These are phyloP conservation scores for Tetranychus urticae DNA, from an alignment of 1,140 invertebrate species.

Conservation along the genomic window DNA sequence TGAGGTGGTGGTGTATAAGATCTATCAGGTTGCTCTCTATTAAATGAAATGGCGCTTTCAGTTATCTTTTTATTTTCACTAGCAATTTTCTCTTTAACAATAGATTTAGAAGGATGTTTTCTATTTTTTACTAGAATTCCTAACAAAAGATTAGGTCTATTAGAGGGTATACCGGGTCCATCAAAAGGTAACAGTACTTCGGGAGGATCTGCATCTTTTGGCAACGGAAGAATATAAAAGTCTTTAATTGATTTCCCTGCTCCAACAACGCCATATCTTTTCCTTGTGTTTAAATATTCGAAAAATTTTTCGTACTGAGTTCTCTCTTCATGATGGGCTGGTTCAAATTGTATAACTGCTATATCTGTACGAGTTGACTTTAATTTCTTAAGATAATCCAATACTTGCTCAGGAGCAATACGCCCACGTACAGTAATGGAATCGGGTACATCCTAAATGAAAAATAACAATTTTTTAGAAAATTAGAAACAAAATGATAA, in stretches of 20 bases:
- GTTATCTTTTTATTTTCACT: neutral
- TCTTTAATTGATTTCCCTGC: conserved; percentile 60
- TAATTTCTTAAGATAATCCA: conserved; percentile 78
- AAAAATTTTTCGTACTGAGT: conserved; percentile 64
- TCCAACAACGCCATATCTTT: conserved; percentile 37
- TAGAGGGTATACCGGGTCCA: conserved; percentile 31
- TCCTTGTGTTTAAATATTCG: conserved; percentile 58
- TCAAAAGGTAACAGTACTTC: conserved; percentile 36
- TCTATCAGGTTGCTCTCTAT: neutral
- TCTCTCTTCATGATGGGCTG: conserved; percentile 55
- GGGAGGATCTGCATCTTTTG: conserved; percentile 47
- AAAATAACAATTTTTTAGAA: neutral
- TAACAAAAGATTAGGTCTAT: conserved; percentile 3
- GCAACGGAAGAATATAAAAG: conserved; percentile 74
- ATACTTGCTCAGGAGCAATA: conserved; percentile 67
- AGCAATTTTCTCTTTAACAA: conserved; percentile 2
- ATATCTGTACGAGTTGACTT: conserved; percentile 40
- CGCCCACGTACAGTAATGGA: conserved; percentile 71
- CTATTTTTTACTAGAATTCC: conserved; percentile 1
- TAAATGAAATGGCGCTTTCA: too few species aligned
- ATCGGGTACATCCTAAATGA: conserved; percentile 35
- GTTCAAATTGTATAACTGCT: conserved; percentile 48
- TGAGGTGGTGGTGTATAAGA: conserved; percentile 11
- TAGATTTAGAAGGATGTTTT: neutral
- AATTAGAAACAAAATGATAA: neutral